Base-by-base conservation (phyloP, 2,797 vertebrate species). In the Enteromius radiatus region DNA sequence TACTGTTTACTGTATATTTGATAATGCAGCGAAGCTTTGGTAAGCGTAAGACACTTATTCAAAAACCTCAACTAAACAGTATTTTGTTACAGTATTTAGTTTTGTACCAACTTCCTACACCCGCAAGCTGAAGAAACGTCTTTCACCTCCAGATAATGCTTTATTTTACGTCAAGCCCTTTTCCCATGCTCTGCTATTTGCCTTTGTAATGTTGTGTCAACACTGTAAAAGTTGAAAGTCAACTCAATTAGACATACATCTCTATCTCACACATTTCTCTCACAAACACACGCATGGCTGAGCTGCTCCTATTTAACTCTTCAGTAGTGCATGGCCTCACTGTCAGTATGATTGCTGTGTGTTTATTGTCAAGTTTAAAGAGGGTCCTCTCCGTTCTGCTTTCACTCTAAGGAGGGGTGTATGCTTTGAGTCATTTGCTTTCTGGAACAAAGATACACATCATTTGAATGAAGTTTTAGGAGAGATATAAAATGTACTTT, bases 181-280 rank as follows among this genome's bases (percentile, higher is more conserved):
- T 69, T 83, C 54, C 21, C 69, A 75, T 77, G 63, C 21, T 63
- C 49, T 67, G 31, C 8, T 56, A 41, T 78, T 75, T 67, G 41
- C 61, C 1, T 47, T 74, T 17, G 23, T 74, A 64, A 82, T 70
- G n/a, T 64, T 61, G 38, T 68, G 59, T 54, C 23, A 65, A 59
- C 28, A 63, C 49, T 65, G 64, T 78, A 78, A 82, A 71, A 71
- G 79, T 78, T 73, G 73, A 70, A 78, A 65, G 74, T 78, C 28
- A 47, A 14, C 67, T 74, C 21, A 76, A 17, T 74, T 41, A 47
- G 54, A 49, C 54, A 49, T 54, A 38, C 10, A 23, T 47, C 26
- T 69, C 69, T 61, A n/a, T 78, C 10, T 61, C 38, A 41, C 3
- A 68, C n/a, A 59, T 28, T 0, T 14, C 61, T 45, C 78, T 14